Conservation (phyloP, 2,113 vertebrate genomes). For the Scomber colias region DNA sequence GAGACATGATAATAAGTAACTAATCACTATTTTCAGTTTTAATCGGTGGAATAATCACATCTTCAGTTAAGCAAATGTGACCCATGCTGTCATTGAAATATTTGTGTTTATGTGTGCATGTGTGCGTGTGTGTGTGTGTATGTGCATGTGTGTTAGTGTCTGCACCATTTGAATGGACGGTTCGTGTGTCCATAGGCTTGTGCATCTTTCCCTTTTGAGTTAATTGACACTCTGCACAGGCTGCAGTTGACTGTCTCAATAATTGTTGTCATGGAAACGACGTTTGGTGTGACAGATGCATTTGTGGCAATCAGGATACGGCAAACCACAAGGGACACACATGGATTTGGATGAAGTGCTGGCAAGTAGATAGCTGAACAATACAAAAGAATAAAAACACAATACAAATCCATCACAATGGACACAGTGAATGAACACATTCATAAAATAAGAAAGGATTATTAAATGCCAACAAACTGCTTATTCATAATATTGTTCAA, state of each 20-base stretch:
- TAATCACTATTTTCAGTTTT: constrained; percentile 47
- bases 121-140: constrained; percentile 13
- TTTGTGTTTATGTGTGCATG: constrained; percentile 19
- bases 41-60: constrained; percentile 54
- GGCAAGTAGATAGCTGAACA: constrained; percentile 52
- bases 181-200: constrained; percentile 18
- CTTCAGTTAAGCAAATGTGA: constrained; percentile 52
- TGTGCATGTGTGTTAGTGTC: constrained; percentile 20
- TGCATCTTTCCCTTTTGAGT: constrained; percentile 42
- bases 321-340: constrained; percentile 63
- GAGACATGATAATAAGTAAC: constrained; percentile 44
- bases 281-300: constrained; percentile 72
- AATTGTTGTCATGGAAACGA: constrained; percentile 77
- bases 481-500: constrained; percentile 10
- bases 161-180: constrained; percentile 24
- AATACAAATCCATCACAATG: constrained; percentile 33
- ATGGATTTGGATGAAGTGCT: constrained; percentile 44
- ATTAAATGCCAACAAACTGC: constrained; percentile 58
- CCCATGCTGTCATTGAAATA: constrained; percentile 27
- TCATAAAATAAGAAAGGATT: constrained; percentile 42
- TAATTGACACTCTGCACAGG: constrained; percentile 52
- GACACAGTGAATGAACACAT: constrained; percentile 42
- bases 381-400: constrained; percentile 40
- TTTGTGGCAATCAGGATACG: constrained; percentile 59
- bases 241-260: constrained; percentile 57